Base-by-base conservation (phyloP, 2,113 vertebrate genomes). In the Passer domesticus region DNA sequence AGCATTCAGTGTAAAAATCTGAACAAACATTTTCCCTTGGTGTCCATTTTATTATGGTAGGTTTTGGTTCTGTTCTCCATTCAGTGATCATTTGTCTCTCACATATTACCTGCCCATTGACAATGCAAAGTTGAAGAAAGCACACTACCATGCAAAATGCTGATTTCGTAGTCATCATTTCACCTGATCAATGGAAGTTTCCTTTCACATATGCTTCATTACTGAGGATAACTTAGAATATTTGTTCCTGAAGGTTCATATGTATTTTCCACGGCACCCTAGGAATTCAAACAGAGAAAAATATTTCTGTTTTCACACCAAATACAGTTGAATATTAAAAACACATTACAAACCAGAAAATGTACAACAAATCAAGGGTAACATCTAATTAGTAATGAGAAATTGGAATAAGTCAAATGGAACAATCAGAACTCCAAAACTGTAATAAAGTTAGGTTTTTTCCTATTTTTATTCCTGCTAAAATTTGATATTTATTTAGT, bases 1-100 rank as follows among this genome's bases (percentile, higher is more conserved):
- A 98, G 86, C 98, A 99, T 55, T 98, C 97, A 3, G 94, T 91
- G 30, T 92, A 88, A 33, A 93, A 80, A 9, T 96, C 95, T 43
- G 87, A 91, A 79, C 98, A 99, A 81, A 97, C n/a, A 25, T 98
- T 98, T 94, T 96, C 97, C 35, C 69, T 89, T 47, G 98, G 96
- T 46, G 97, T 98, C 98, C 98, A 99, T 66, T 98, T 98, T 55
- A 98, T 80, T 47, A 97, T 21, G 33, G 85, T 74, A 2, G 87
- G 84, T 58, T 93, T 97, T 25, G 97, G 97, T 53, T 97, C 59
- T 37, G 64, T 39, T 82, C 92, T 90, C 98, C 98, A 99, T 89
- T 98, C 97, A 27, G 95, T 25, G 13, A 84, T 89, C 43, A 73
- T 46, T n/a, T 96, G 68, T 55, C 95, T 96, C 43, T 94, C 94